Evolutionary conservation across 2,113 vertebrate genomes (phyloP).

Genomic region (Oreocharis arfaki): DNA sequence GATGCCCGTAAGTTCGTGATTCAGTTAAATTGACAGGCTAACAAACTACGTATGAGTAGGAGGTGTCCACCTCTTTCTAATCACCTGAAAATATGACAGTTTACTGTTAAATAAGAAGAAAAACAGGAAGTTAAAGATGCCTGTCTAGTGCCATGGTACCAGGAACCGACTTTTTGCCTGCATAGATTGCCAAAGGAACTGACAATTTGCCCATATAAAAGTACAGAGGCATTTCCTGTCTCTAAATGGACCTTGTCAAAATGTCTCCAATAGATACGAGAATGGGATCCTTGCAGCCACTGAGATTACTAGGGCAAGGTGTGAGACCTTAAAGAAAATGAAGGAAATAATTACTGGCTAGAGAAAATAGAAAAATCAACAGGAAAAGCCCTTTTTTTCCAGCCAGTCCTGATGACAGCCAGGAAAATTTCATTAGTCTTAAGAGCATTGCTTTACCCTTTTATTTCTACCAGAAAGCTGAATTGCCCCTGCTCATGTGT

Average conservation of each 20-base stretch:
- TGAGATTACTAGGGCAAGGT: neutral
- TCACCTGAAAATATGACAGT: neutral
- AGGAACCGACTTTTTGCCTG: neutral
- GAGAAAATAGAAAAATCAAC: conserved; percentile 38
- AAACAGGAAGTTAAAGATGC: neutral
- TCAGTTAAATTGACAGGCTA: neutral
- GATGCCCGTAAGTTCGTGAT: neutral
- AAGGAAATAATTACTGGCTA: conserved; percentile 15
- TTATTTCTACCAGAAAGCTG: conserved; percentile 4
- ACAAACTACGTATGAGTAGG: neutral
- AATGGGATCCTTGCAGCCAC: neutral
- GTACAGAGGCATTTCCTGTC: neutral
- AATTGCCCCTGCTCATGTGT: neutral
- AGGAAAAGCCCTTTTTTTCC: neutral
- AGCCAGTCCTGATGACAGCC: neutral
- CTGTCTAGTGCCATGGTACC: neutral
- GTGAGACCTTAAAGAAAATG: conserved; percentile 19
- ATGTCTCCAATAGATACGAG: neutral
- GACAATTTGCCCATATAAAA: neutral
- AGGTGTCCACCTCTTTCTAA: neutral
- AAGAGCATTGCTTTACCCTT: conserved; percentile 26
- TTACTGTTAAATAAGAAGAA: neutral
- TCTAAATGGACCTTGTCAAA: neutral
- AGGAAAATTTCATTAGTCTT: conserved; percentile 41
- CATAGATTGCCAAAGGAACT: neutral